Conservation (phyloP, 35 echinoderm and acorn worm genomes). For the Anneissia japonica region DNA sequence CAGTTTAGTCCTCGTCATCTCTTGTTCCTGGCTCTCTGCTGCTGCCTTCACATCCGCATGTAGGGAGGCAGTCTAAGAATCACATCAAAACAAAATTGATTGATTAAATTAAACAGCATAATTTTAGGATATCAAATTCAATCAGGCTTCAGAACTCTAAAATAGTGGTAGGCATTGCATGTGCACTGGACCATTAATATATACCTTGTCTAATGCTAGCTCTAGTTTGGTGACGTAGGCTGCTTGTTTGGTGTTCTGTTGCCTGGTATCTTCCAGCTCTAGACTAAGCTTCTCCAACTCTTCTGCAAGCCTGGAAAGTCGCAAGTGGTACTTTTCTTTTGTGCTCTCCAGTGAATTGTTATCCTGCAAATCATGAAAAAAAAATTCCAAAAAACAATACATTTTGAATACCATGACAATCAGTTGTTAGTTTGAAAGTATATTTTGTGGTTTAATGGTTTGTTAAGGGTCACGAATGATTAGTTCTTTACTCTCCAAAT, state of each 20-base stretch:
- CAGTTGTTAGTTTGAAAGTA: too few species aligned
- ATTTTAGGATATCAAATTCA: too few species aligned
- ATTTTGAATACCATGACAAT: too few species aligned
- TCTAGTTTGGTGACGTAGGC: slow-evolving; percentile 31
- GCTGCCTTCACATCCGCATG: slow-evolving; percentile 38
- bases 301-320: neutral
- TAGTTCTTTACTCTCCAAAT: too few species aligned
- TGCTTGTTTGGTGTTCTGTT: slow-evolving; percentile 17
- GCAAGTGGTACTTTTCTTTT: slow-evolving; percentile 9
- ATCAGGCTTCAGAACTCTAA: neutral
- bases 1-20: slow-evolving; percentile 28
- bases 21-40: slow-evolving; percentile 53
- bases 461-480: too few species aligned
- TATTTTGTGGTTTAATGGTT: too few species aligned
- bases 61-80: slow-evolving; percentile 34
- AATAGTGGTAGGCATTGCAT: too few species aligned
- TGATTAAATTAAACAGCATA: neutral
- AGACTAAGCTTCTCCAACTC: slow-evolving; percentile 22
- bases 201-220: slow-evolving; percentile 45
- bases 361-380: slow-evolving; percentile 25
- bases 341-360: slow-evolving; percentile 1
- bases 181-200: neutral
- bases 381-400: too few species aligned
- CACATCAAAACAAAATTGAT: neutral
- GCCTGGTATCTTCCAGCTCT: slow-evolving; percentile 6